A percentile compares a stretch with the other conserved stretches of the same genome.
These are phyloP conservation scores for Hermaeophaga mercurialis DNA, from an alignment of 2,888 invertebrate species.

Conservation along the genomic window DNA sequence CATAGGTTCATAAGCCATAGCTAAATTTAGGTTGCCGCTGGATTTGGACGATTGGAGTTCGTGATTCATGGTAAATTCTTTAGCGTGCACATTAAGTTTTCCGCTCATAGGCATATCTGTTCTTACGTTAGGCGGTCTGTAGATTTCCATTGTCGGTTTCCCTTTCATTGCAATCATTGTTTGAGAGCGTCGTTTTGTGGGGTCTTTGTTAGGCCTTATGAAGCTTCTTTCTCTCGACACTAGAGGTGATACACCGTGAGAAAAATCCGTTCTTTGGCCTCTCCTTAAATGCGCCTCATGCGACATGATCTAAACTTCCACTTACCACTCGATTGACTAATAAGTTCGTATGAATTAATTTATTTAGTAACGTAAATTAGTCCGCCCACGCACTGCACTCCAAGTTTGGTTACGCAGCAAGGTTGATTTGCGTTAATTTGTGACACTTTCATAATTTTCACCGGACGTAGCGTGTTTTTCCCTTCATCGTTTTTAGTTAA, in stretches of 20 bases:
- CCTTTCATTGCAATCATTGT: constrained; percentile 70
- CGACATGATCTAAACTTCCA: constrained; percentile 35
- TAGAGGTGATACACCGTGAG: constrained; percentile 57
- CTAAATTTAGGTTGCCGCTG: constrained; percentile 51
- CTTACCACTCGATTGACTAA: background rate
- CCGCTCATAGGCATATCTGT: constrained; percentile 51
- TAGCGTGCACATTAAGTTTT: constrained; percentile 85
- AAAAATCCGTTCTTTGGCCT: constrained; percentile 60
- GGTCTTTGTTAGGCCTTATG: constrained; percentile 63
- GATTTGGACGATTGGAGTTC: constrained; percentile 58
- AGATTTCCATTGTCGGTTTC: constrained; percentile 87
- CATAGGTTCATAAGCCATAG: constrained; percentile 48
- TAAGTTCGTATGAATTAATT: constrained; percentile 4
- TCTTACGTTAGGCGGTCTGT: constrained; percentile 76
- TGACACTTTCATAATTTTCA: constrained; percentile 30
- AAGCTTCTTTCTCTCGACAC: constrained; percentile 74
- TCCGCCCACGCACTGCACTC: constrained; percentile 48
- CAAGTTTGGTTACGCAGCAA: constrained; percentile 41
- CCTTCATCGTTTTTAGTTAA: constrained; percentile 6
- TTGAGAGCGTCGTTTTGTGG: constrained; percentile 72
- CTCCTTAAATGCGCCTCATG: constrained; percentile 48
- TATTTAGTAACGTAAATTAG: constrained; percentile 29
- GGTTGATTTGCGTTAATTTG: constrained; percentile 30
- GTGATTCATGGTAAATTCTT: constrained; percentile 86
- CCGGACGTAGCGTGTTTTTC: background rate